These are phyloP conservation scores for Epizoanthus ramosus DNA, from an alignment of 92 coral and sea anemone genomes.

Conservation along the genomic window DNA sequence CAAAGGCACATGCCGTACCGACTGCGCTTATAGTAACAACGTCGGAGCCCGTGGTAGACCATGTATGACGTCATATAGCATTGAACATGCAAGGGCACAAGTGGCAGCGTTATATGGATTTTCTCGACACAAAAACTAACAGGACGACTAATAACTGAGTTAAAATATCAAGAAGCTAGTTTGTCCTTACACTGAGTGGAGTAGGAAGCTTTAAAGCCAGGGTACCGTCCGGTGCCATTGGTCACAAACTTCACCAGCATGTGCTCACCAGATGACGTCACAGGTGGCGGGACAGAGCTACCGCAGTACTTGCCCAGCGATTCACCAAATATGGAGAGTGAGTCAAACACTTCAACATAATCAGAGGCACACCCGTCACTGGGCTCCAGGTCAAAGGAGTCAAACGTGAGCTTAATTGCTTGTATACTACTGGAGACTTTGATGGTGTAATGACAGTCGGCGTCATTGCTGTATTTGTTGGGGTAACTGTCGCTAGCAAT, in stretches of 20 bases:
- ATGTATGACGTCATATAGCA: too few species aligned
- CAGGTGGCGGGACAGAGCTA: constrained; percentile 46
- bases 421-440: constrained; percentile 43
- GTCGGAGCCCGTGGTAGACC: too few species aligned
- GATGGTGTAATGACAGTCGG: constrained; percentile 54
- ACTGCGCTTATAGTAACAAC: too few species aligned
- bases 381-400: constrained; percentile 50
- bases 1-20: too few species aligned
- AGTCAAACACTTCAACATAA: constrained; percentile 70
- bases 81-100: too few species aligned
- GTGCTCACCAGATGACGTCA: constrained; percentile 42
- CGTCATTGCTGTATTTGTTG: constrained; percentile 57
- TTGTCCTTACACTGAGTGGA: constrained; percentile 49
- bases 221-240: constrained; percentile 56
- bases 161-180: too few species aligned
- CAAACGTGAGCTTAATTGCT: constrained; percentile 62
- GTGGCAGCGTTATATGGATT: too few species aligned
- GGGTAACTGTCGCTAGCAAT: constrained; percentile 68
- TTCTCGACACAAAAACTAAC: too few species aligned
- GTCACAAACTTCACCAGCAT: constrained; percentile 62
- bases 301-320: constrained; percentile 73
- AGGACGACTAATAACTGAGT: too few species aligned
- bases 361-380: constrained; percentile 56
- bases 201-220: constrained; percentile 76
- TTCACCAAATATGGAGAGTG: constrained; percentile 36